Base-by-base conservation (phyloP, 1,140 invertebrate genomes). In the Atta cephalotes region DNA sequence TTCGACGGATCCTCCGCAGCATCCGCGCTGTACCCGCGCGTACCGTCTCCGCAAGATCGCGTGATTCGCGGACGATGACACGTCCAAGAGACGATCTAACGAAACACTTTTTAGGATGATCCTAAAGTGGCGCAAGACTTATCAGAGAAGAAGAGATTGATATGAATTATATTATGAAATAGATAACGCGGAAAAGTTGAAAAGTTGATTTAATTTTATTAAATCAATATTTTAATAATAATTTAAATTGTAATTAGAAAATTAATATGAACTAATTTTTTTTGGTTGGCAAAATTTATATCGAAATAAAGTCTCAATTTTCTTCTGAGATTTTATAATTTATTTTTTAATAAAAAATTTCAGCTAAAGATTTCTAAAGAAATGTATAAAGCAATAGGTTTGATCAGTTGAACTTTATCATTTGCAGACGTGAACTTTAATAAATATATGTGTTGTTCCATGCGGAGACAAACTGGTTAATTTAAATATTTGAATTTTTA, bases 1-100 rank as follows among this genome's bases (percentile, higher is more conserved):
- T 28, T 87, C 62, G 63, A 87, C 12, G 53, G 39, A 84, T 76
- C 81, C 66, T 74, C 25, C 45, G 87, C 89, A 85, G 66, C 89
- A 87, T 87, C 88, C 78, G 28, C 86, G 85, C n/a, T 56, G 63
- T 63, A 45, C 31, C 80, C 56, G 72, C 31, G 31, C 14, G 53
- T 39, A 56, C 68, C 35, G 28, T 78, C 56, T 65, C 58, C 35
- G 60, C 10, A 18, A 16, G 53, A 82, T 82, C 79, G 79, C 79
- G 56, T 53, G 77, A 68, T 63, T 80, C 45, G 77, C 77, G 62
- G 45, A 25, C 45, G 10, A 68, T 70, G 65, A 31, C 65, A 66
- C 35, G 53, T 45, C 0, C 6, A 28, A 45, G 71, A 16, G 21
- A 56, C 65, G 53, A 78, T 63, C 14, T 72, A 72, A 71, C 21